phyloP scores from a whole-genome alignment of 1,140 invertebrate genomes.

The Aporrectodea caliginosa region DNA sequence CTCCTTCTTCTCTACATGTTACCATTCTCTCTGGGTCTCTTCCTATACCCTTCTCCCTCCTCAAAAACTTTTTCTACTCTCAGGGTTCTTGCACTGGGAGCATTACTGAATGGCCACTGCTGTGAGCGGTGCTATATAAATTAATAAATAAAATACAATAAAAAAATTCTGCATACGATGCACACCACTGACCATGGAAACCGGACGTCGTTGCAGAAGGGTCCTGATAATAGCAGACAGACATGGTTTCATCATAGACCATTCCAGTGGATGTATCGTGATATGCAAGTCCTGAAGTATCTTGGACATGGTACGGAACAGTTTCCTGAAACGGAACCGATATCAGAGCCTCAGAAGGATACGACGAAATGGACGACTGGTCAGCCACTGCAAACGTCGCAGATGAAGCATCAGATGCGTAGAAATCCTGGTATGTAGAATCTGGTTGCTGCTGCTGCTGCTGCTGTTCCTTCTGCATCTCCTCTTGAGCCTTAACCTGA shows the following conservation, averaged over 20 bases:
- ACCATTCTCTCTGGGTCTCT: too few relatives aligned
- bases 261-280: background rate
- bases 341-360: background rate
- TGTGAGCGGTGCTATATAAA: too few relatives aligned
- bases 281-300: background rate
- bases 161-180: too few relatives aligned
- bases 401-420: background rate
- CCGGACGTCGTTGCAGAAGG: background rate
- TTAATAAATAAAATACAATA: too few relatives aligned
- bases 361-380: background rate
- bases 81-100: too few relatives aligned
- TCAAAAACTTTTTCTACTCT: too few relatives aligned
- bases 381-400: background rate
- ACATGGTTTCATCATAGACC: background rate
- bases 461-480: slow-evolving; percentile 43
- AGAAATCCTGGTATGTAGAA: background rate
- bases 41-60: too few relatives aligned
- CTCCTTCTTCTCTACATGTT: too few relatives aligned
- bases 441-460: slow-evolving; percentile 20
- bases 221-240: background rate
- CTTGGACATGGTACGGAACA: background rate
- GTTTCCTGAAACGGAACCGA: background rate
- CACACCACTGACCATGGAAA: too few relatives aligned
- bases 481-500: slow-evolving; percentile 66
- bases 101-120: too few relatives aligned